Evolutionary conservation across 2,113 vertebrate species (phyloP), one percentile per base, ranked within the genome.

Genomic region (Erpornis zantholeuca): DNA sequence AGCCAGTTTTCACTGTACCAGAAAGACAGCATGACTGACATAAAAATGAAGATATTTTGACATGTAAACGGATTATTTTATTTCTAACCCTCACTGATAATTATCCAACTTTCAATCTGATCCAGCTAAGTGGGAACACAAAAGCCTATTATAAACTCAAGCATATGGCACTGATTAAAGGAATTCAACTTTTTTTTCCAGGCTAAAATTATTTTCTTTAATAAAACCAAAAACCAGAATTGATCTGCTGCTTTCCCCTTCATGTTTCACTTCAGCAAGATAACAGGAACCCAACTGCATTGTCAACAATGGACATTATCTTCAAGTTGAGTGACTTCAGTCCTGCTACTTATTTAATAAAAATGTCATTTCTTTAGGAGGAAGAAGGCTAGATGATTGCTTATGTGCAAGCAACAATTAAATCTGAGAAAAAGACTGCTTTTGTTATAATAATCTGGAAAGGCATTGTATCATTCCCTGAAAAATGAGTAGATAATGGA

Each of bases 21-120:
- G 47, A 91, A 87, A 90, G 82, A 85, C 52, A 69, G 77, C 25
- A 63, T 3, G 1, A 94, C 31, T 82, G 86, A 91, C 65, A 85
- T 60, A 61, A 89, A 94, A 80, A 73, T 28, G 9, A 87, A 94
- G 84, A 66, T 84, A 64, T 85, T 95, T 94, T 94, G 90, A 91
- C 89, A 87, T 36, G 57, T 18, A 77, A 94, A 91, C 50, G 50
- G 52, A 86, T 77, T 68, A 68, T 88, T 95, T 78, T 84, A 66
- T 84, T 87, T 92, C 82, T 91, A 87, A 61, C 38, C 35, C 54
- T 85, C 49, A 76, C 38, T 79, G 70, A 77, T 91, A 87, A 82
- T 90, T 94, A 92, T 76, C n/a, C 49, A 33, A 76, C 57, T 94
- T 91, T 70, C 93, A 77, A 47, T 85, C 70, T 73, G 78, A 88